These are phyloP conservation scores for Bombus picipes DNA, from an alignment of 1,140 invertebrate species.

Conservation along the genomic window DNA sequence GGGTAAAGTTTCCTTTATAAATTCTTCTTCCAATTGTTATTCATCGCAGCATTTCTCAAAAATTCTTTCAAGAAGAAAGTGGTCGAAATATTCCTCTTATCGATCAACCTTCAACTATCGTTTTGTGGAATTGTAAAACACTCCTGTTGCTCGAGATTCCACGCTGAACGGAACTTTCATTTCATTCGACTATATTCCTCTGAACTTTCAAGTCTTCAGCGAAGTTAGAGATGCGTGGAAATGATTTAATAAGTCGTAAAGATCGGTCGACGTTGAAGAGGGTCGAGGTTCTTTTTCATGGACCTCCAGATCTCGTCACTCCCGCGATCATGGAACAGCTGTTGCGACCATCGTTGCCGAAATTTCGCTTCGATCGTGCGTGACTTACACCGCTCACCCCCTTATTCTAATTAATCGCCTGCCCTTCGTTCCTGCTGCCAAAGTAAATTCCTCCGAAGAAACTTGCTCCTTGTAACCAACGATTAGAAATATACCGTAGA, in stretches of 20 bases:
- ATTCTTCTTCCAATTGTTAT: background rate
- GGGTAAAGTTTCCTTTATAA: background rate
- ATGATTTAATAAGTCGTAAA: constrained; percentile 81
- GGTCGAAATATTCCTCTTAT: background rate
- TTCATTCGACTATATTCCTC: background rate
- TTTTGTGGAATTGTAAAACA: background rate
- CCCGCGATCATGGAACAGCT: constrained; percentile 56
- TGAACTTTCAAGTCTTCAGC: background rate
- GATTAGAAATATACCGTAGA: background rate
- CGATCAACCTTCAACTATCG: background rate
- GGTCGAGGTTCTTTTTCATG: constrained; percentile 72
- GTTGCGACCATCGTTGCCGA: constrained; percentile 56
- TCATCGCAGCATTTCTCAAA: background rate
- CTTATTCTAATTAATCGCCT: constrained; percentile 23
- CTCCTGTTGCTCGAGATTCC: background rate
- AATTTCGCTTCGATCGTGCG: constrained; percentile 56
- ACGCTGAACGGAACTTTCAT: background rate
- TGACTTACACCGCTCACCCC: constrained; percentile 32
- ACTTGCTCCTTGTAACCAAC: background rate
- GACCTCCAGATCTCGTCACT: constrained; percentile 56
- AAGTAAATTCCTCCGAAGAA: background rate
- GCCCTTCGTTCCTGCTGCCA: background rate
- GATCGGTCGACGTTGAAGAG: constrained; percentile 73
- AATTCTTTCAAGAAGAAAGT: background rate
- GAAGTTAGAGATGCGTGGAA: constrained; percentile 44